phyloP scores from a whole-genome alignment of 1,140 invertebrate species.

The Scaptomyza pallida region DNA sequence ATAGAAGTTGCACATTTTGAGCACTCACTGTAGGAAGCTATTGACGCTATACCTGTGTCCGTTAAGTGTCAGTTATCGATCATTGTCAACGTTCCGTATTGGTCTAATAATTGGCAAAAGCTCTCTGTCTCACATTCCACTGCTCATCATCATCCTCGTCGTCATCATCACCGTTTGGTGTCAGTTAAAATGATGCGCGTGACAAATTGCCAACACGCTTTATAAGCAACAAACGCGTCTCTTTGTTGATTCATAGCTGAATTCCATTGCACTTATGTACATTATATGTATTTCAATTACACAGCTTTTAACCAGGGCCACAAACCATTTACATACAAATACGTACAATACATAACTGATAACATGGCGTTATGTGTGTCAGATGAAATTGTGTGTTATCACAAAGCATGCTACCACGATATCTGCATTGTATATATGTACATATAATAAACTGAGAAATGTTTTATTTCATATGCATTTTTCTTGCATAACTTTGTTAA shows the following conservation, averaged over 20 bases:
- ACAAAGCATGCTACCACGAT: too few relatives aligned
- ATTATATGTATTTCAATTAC: not conserved
- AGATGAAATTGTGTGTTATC: constrained; percentile 1
- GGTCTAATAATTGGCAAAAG: not conserved
- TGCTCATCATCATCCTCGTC: not conserved
- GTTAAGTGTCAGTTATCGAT: not conserved
- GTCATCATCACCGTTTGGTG: not conserved
- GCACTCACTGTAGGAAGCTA: too few relatives aligned
- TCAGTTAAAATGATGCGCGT: not conserved
- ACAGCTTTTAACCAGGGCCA: not conserved
- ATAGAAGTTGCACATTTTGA: too few relatives aligned
- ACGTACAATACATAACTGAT: not conserved
- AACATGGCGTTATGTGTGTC: not conserved
- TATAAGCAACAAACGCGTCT: not conserved
- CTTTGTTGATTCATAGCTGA: constrained; percentile 1
- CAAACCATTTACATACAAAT: not conserved
- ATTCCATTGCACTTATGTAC: not conserved
- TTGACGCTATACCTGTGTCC: constrained; percentile 7
- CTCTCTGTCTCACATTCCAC: not conserved
- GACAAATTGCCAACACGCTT: constrained; percentile 5
- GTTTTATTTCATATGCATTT: too few relatives aligned
- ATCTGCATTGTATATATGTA: not conserved
- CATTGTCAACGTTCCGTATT: constrained; percentile 13
- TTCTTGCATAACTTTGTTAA: too few relatives aligned
- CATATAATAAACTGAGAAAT: too few relatives aligned